Percentiles rank a stretch among this genome's conserved stretches.
Conservation (phyloP, 2,797 vertebrate genomes). For the Pangasius krempfi region DNA sequence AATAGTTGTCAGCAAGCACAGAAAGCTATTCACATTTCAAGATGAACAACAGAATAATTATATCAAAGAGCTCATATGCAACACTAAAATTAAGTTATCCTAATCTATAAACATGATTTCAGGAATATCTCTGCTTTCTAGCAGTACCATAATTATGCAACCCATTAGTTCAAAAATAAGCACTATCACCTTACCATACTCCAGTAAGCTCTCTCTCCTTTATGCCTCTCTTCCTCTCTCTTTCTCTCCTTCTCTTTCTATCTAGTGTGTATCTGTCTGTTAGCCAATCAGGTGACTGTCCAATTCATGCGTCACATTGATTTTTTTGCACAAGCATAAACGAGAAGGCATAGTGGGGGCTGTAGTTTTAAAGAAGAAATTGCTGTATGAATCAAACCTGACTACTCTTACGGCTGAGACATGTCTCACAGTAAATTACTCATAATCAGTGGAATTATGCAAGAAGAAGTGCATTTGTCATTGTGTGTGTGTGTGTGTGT, state of each 20-base stretch:
- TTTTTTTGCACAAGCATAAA: not conserved
- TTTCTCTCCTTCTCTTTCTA: slow-evolving; percentile 33
- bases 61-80: not conserved
- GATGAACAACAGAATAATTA: slow-evolving; percentile 21
- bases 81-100: not conserved
- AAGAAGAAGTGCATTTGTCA: slow-evolving; percentile 3
- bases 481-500: slow-evolving; percentile 4
- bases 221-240: slow-evolving; percentile 32
- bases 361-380: slow-evolving; percentile 46
- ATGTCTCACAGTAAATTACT: slow-evolving; percentile 22
- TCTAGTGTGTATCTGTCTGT: slow-evolving; percentile 44
- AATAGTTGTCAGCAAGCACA: slow-evolving; percentile 1
- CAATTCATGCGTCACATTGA: slow-evolving; percentile 48
- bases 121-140: not conserved
- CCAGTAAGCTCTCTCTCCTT: slow-evolving; percentile 34
- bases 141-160: not conserved
- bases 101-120: not conserved
- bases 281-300: slow-evolving; percentile 45
- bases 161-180: slow-evolving; percentile 32
- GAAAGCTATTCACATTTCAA: not conserved
- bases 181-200: slow-evolving; percentile 49
- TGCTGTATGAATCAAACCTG: slow-evolving; percentile 39
- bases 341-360: slow-evolving; percentile 49
- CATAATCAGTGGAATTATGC: slow-evolving; percentile 3
- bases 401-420: slow-evolving; percentile 26